Evolutionary conservation across 2,888 invertebrate genomes (phyloP), one percentile per base, ranked within the genome.

Genomic region (Lamellibrachia columna): DNA sequence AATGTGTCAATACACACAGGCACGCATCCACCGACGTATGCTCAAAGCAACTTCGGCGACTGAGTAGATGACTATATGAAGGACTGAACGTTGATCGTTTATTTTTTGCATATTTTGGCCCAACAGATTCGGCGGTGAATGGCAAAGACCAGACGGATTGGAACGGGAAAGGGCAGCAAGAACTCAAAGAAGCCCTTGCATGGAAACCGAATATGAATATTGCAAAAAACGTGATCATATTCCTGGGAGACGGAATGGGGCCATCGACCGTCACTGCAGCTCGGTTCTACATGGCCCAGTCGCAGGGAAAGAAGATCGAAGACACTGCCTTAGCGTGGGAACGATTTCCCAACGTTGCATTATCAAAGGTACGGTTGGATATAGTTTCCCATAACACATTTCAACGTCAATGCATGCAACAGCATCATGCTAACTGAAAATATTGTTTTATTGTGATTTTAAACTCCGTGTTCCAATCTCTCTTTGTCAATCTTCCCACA

Each of bases 321-420:
- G 98, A 98, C 94, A 97, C 97, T 2, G 97, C 97, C 93, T 97
- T 98, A 90, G 97, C 97, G 15, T 98, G 98, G 97, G 98, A 98
- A 95, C 97, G 97, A 40, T 98, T 98, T 94, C 98, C 98, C 0
- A 97, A 98, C 93, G 97, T 97, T 0, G 97, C 97, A 0, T 96
- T 98, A 60, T 97, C 98, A 53, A 98, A 98, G 97, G 98, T 98
- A 55, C 2, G 40, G 40, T 15, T 22, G 75, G 22, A 6, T 15
- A 22, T 15, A 11, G 22, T 22, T 6, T 22, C 3, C 3, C 6
- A 75, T 75, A 22, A 3, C 22, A 15, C 22, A 1, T 40, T 40
- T 40, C 40, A 40, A 40, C 40, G 40, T 40, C 40, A 40, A 40
- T 40, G 40, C 40, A 40, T 40, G 40, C 40, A 1, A 40, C 40